phyloP scores from a whole-genome alignment of 2,113 vertebrate species.

The Colaptes auratus region DNA sequence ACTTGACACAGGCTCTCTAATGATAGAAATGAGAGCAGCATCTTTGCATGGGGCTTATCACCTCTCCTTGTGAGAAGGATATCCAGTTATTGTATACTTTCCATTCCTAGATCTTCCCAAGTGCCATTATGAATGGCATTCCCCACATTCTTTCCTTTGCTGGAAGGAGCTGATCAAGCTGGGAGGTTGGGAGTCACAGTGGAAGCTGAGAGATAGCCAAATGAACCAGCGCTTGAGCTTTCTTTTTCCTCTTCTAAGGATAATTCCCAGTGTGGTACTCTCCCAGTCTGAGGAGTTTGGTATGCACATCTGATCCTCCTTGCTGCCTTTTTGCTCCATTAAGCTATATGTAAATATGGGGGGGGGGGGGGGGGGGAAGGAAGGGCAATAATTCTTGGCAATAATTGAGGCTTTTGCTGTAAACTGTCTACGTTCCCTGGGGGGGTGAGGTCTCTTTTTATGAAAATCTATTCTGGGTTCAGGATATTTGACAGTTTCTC shows the following conservation, averaged over 20 bases:
- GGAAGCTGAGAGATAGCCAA: background rate
- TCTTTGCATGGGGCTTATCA: background rate
- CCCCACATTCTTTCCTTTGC: conserved; percentile 18
- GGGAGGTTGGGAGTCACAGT: background rate
- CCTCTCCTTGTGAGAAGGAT: background rate
- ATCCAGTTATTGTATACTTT: background rate
- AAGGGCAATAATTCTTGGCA: conserved; percentile 11
- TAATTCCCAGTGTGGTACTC: background rate
- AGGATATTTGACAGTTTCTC: conserved; percentile 22
- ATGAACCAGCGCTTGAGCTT: background rate
- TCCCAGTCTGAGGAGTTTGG: rapidly evolving
- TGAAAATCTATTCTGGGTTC: conserved; percentile 46
- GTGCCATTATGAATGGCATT: conserved; percentile 31
- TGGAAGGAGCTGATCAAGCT: background rate
- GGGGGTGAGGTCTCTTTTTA: conserved; percentile 42
- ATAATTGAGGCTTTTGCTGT: conserved; percentile 37
- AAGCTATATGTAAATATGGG: background rate
- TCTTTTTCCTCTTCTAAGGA: rapidly evolving
- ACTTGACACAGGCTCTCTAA: rapidly evolving
- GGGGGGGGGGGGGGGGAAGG: background rate
- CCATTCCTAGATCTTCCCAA: background rate
- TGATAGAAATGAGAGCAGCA: background rate
- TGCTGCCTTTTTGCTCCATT: background rate
- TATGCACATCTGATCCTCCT: background rate
- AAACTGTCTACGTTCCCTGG: conserved; percentile 32